A percentile compares a stretch with the other conserved stretches of the same genome.
Evolutionary conservation across 2,888 invertebrate genomes (phyloP).

Genomic region (Apamea crenata): DNA sequence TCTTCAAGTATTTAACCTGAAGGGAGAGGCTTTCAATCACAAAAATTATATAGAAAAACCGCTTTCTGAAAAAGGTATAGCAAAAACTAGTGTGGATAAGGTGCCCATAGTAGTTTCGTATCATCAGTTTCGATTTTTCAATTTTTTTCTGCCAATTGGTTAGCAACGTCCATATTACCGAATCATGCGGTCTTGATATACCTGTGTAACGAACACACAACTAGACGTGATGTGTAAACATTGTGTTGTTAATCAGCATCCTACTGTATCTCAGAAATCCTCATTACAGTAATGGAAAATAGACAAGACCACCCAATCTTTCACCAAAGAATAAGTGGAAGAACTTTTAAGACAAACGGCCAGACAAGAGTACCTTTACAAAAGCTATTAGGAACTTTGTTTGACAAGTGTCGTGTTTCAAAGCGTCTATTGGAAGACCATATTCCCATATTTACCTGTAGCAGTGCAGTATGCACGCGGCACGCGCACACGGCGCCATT

Average conservation of each 20-base stretch:
- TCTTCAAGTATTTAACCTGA: constrained; percentile 7
- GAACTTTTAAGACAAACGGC: neutral
- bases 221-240: no score
- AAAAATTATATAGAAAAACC: neutral
- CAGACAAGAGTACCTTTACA: neutral
- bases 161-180: neutral
- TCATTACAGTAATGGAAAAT: neutral
- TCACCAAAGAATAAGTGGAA: neutral
- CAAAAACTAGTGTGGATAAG: neutral
- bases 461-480: constrained; percentile 84
- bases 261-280: neutral
- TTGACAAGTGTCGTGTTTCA: neutral
- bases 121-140: neutral
- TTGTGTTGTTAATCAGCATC: neutral
- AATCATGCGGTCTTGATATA: no score
- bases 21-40: neutral
- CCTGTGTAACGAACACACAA: no score
- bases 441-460: constrained; percentile 77
- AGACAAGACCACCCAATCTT: neutral
- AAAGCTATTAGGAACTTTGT: neutral
- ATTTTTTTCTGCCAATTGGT: neutral
- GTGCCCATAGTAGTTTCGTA: neutral
- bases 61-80: neutral
- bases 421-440: neutral
- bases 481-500: constrained; percentile 87